Conservation (phyloP, 92 coral and sea anemone genomes). For the Porites rus region DNA sequence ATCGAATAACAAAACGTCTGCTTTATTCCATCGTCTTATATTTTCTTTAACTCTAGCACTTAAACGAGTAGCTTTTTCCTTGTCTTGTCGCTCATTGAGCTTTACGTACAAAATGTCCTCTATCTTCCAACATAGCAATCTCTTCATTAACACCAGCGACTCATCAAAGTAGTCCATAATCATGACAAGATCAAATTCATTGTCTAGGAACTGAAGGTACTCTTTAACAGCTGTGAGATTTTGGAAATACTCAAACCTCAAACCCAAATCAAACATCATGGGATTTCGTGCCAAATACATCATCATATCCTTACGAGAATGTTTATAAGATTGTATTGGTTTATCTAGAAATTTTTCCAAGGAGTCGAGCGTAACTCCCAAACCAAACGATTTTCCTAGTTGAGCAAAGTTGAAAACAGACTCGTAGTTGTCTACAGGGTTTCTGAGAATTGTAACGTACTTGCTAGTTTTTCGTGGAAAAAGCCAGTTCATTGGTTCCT, state of each 20-base stretch:
- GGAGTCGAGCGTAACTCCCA: neutral
- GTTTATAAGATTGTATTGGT: constrained; percentile 9
- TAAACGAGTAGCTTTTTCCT: neutral
- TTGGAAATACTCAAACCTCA: constrained; percentile 70
- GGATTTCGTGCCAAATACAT: constrained; percentile 71
- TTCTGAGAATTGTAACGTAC: constrained; percentile 68
- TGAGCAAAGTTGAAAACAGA: neutral
- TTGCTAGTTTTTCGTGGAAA: constrained; percentile 41
- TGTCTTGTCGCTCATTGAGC: constrained; percentile 74
- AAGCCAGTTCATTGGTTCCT: neutral
- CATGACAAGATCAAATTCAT: constrained; percentile 69
- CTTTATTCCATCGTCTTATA: neutral
- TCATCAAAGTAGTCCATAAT: constrained; percentile 85
- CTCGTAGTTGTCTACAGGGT: constrained; percentile 66
- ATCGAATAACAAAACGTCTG: neutral
- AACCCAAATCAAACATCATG: constrained; percentile 78
- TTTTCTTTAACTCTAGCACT: neutral
- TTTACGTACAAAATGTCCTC: constrained; percentile 77
- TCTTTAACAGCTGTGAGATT: constrained; percentile 61
- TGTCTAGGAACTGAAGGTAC: constrained; percentile 48
- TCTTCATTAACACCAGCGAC: constrained; percentile 66
- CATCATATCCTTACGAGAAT: constrained; percentile 39
- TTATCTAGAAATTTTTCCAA: neutral
- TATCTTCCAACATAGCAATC: constrained; percentile 65
- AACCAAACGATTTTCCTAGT: neutral